Percentiles rank a stretch among this genome's conserved stretches.
These are phyloP conservation scores for Andrena chrysosceles DNA, from an alignment of 2,888 invertebrate genomes.

Conservation along the genomic window DNA sequence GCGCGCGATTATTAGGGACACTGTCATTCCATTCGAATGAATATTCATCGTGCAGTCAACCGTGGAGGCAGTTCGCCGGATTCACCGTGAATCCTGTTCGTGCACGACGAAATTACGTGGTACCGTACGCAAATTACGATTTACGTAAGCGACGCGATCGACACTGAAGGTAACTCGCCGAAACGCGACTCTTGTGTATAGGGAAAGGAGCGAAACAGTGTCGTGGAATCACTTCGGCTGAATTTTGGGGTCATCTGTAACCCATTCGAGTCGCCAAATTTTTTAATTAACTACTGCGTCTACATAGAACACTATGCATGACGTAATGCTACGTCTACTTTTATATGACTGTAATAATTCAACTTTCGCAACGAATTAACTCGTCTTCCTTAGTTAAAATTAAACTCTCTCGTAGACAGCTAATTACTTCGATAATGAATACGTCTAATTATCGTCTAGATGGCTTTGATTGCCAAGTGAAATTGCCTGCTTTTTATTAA, in stretches of 20 bases:
- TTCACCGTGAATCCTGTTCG: slow-evolving; percentile 21
- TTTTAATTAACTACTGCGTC: too few relatives aligned
- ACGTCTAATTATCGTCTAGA: neutral
- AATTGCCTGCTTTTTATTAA: neutral
- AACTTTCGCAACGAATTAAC: too few relatives aligned
- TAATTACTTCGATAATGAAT: neutral
- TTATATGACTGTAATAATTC: too few relatives aligned
- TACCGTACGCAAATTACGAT: slow-evolving; percentile 57
- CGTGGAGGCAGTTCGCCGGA: neutral
- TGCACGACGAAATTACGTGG: slow-evolving; percentile 44
- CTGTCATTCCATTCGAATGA: slow-evolving; percentile 31
- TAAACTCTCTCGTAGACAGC: neutral
- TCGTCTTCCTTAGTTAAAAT: neutral
- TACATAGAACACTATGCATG: too few relatives aligned
- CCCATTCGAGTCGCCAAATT: too few relatives aligned
- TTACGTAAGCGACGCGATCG: slow-evolving; percentile 54
- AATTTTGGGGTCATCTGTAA: too few relatives aligned
- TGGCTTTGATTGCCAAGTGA: neutral
- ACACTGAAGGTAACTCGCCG: slow-evolving; percentile 15
- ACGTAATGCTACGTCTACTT: too few relatives aligned
- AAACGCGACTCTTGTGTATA: slow-evolving; percentile 28
- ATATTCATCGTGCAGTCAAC: slow-evolving; percentile 51
- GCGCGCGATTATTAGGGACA: slow-evolving; percentile 31
- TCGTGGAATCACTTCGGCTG: neutral
- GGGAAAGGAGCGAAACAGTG: neutral